phyloP scores from a whole-genome alignment of 2,888 invertebrate genomes.

The Eudasyphora cyanicolor region DNA sequence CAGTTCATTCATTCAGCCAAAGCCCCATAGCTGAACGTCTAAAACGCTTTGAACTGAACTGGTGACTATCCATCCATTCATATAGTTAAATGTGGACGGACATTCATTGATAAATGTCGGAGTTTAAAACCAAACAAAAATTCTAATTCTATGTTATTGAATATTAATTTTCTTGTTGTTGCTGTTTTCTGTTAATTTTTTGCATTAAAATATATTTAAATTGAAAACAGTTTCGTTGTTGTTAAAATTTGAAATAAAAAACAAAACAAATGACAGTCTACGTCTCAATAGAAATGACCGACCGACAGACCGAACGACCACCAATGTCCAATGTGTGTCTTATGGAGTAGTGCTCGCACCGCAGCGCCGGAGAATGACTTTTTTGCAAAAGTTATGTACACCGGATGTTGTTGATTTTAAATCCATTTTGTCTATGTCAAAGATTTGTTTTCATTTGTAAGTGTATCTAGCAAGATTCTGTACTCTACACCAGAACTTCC shows the following conservation, averaged over 20 bases:
- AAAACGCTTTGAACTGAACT: not conserved
- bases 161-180: slow-evolving; percentile 26
- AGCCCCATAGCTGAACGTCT: not conserved
- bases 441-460: slow-evolving; percentile 39
- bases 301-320: no score
- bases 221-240: slow-evolving; percentile 55
- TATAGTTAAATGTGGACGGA: not conserved
- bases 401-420: slow-evolving; percentile 65
- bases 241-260: not conserved
- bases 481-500: no score
- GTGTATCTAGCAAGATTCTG: no score
- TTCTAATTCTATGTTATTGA: slow-evolving; percentile 22
- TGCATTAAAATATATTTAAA: slow-evolving; percentile 13
- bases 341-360: not conserved
- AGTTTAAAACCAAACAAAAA: slow-evolving; percentile 17
- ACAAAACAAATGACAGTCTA: not conserved
- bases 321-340: slow-evolving; percentile 12
- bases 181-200: not conserved
- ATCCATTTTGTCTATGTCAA: slow-evolving; percentile 50
- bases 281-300: slow-evolving; percentile 37
- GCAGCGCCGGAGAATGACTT: not conserved
- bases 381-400: slow-evolving; percentile 32
- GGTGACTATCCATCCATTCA: not conserved
- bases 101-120: slow-evolving; percentile 58
- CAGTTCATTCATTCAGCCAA: slow-evolving; percentile 2